Base-by-base conservation (phyloP, 2,113 vertebrate species). In the Rhinichthys klamathensis region DNA sequence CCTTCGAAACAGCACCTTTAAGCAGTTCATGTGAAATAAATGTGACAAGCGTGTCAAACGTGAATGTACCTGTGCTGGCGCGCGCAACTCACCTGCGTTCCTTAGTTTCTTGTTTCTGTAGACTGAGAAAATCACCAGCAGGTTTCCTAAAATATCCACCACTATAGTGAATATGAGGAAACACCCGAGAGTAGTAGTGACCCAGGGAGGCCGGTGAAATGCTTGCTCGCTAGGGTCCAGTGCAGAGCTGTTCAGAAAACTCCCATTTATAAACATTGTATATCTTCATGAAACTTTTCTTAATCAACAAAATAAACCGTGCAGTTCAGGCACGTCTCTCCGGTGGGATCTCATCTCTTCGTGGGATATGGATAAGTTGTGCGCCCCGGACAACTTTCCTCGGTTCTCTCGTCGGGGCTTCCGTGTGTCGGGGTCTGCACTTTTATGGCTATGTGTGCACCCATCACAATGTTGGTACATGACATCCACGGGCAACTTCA, bases 161-260 rank as follows among this genome's bases (percentile, higher is more conserved):
- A 96, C 96, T 89, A 97, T 97, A 82, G 98, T 98, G 92, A 98
- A 95, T 94, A 99, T 96, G 89, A 99, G 96, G 85, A 97, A 91
- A 90, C 91, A 94, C 27, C 97, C 97, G 87, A 99, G 90, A 46
- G 96, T 92, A 61, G 92, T 96, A 49, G 94, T 94, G 80, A 97
- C 95, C 97, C 97, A 96, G 3, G 96, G 93, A 70, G 97, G 95
- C 21, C 96, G 95, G 75, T 92, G 93, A 80, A 92, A 89, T 44
- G 86, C 85, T 74, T 90, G 85, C 90, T 92, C 94, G 70, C 84
- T 87, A 6, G 92, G 89, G 90, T 89, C 93, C 80, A 79, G 85
- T 90, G 90, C 84, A 58, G 96, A 95, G 93, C 92, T 92, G 93
- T 97, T 97, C 92, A 94, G 90, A 70, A 92, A 89, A 88, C 95